Conservation (phyloP, 2,797 vertebrate species). For the Falco cherrug region DNA sequence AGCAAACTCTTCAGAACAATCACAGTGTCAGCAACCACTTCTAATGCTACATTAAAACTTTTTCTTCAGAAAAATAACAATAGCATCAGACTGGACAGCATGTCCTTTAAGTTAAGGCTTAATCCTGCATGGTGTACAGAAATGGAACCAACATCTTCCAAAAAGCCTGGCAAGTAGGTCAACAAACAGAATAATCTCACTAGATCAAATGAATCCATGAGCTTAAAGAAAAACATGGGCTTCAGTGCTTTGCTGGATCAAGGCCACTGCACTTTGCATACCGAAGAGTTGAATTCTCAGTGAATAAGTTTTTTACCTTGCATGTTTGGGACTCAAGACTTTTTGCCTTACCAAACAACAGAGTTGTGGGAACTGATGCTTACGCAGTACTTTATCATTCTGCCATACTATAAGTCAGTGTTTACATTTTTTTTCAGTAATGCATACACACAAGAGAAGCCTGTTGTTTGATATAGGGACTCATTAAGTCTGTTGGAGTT, state of each 20-base stretch:
- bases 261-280: background rate
- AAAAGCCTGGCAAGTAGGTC: background rate
- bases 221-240: background rate
- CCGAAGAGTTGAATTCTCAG: background rate
- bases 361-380: background rate
- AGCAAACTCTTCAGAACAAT: slow-evolving; percentile 22
- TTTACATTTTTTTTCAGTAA: background rate
- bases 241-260: background rate
- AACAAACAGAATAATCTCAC: background rate
- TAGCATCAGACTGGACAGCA: background rate
- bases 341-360: background rate
- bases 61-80: background rate
- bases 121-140: background rate
- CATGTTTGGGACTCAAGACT: background rate
- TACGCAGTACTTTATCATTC: background rate
- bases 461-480: background rate
- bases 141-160: background rate
- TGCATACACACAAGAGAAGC: background rate
- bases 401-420: background rate
- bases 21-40: background rate
- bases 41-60: background rate
- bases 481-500: background rate
- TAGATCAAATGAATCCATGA: background rate
- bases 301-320: background rate
- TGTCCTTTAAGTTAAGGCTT: background rate